Evolutionary conservation across 2,113 vertebrate species (phyloP).

Genomic region (Ictidomys tridecemlineatus): DNA sequence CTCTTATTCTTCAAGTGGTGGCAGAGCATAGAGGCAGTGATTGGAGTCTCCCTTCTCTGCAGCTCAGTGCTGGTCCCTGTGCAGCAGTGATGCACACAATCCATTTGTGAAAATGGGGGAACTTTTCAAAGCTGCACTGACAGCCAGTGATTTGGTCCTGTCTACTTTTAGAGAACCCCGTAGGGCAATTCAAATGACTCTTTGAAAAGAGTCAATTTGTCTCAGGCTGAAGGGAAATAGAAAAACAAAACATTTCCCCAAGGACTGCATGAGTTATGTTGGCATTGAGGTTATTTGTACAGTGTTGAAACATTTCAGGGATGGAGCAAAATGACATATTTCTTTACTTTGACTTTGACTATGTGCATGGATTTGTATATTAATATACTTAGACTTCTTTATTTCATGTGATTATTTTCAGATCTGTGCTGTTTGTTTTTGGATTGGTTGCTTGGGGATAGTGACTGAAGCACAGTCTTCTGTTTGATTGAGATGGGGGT

Average conservation of each 20-base stretch:
- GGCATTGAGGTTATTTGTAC: not conserved
- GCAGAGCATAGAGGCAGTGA: not conserved
- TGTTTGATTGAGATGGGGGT: not conserved
- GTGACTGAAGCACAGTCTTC: not conserved
- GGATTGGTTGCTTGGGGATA: not conserved
- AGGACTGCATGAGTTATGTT: not conserved
- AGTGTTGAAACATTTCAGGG: not conserved
- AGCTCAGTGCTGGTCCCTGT: not conserved
- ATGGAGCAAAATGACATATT: not conserved
- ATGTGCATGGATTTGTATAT: not conserved
- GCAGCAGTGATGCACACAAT: not conserved
- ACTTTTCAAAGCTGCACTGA: conserved; percentile 2
- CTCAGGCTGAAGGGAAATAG: conserved; percentile 33
- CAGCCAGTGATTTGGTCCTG: not conserved
- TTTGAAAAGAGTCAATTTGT: conserved; percentile 28
- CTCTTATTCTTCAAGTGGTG: not conserved
- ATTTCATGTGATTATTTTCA: not conserved
- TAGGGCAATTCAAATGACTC: conserved; percentile 15
- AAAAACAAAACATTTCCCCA: not conserved
- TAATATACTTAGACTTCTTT: not conserved
- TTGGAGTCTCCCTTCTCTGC: not conserved
- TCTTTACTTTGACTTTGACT: not conserved
- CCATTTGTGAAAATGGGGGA: not conserved
- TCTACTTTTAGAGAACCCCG: not conserved
- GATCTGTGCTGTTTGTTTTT: not conserved